These are phyloP conservation scores for Platysternon megacephalum DNA, from an alignment of 2,113 vertebrate species.

Conservation along the genomic window DNA sequence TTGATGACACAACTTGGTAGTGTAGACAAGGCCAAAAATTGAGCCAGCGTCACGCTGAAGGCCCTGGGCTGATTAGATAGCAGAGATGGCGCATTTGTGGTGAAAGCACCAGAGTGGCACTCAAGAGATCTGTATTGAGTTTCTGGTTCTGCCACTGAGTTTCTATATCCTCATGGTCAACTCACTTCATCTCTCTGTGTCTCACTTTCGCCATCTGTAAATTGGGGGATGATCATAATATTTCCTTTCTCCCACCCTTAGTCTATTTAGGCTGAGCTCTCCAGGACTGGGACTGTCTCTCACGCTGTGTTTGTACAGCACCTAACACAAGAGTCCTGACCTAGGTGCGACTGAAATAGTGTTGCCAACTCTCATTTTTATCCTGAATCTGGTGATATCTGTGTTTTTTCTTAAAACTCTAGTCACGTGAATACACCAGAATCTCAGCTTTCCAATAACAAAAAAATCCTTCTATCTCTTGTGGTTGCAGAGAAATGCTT, in stretches of 20 bases:
- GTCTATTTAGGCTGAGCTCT: background rate
- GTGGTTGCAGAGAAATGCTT: background rate
- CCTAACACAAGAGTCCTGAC: background rate
- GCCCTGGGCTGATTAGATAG: background rate
- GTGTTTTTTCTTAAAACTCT: background rate
- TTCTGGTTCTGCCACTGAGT: background rate
- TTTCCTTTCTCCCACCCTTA: background rate
- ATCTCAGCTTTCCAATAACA: background rate
- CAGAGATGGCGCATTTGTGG: background rate
- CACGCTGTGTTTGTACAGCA: background rate
- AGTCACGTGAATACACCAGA: background rate
- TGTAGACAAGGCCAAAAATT: background rate
- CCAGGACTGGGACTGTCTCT: too few species aligned
- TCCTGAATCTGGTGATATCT: background rate
- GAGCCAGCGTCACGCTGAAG: background rate
- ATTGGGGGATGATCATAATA: background rate
- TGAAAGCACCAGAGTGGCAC: background rate
- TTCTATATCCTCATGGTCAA: background rate
- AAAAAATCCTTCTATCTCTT: background rate
- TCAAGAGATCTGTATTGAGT: background rate
- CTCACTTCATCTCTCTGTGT: background rate
- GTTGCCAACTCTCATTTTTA: background rate
- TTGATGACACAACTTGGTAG: too few species aligned
- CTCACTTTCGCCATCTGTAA: background rate
- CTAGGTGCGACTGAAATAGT: too few species aligned